These are phyloP conservation scores for Phylloscopus trochiloides DNA, from an alignment of 2,113 vertebrate genomes.

Conservation along the genomic window DNA sequence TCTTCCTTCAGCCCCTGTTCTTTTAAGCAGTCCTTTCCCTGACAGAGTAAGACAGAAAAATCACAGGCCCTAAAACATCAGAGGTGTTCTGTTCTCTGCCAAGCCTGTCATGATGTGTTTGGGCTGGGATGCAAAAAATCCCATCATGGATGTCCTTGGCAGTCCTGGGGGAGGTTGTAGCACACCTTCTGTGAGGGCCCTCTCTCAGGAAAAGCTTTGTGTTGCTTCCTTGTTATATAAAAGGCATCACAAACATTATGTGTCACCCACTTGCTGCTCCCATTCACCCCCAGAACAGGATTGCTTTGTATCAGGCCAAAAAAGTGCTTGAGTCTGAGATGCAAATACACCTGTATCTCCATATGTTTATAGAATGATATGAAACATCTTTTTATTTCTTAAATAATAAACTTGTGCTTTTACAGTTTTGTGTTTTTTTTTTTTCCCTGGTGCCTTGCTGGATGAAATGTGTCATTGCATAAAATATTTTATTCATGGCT, in stretches of 20 bases:
- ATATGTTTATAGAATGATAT: neutral
- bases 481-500: neutral
- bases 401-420: neutral
- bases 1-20: neutral
- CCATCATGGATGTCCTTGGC: neutral
- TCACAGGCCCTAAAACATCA: neutral
- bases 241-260: rapidly evolving
- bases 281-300: neutral
- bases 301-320: neutral
- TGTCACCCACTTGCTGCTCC: neutral
- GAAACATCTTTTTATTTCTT: neutral
- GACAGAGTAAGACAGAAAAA: neutral
- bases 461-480: neutral
- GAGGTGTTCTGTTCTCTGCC: neutral
- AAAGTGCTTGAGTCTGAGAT: neutral
- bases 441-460: neutral
- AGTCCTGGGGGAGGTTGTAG: neutral
- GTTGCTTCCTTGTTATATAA: neutral
- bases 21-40: neutral
- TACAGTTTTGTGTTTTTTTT: neutral
- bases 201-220: neutral
- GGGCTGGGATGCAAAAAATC: neutral
- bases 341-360: neutral
- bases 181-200: neutral
- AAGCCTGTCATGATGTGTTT: neutral